These are phyloP conservation scores for Alloscopus bannaensis DNA, from an alignment of 2,888 invertebrate species.

Conservation along the genomic window DNA sequence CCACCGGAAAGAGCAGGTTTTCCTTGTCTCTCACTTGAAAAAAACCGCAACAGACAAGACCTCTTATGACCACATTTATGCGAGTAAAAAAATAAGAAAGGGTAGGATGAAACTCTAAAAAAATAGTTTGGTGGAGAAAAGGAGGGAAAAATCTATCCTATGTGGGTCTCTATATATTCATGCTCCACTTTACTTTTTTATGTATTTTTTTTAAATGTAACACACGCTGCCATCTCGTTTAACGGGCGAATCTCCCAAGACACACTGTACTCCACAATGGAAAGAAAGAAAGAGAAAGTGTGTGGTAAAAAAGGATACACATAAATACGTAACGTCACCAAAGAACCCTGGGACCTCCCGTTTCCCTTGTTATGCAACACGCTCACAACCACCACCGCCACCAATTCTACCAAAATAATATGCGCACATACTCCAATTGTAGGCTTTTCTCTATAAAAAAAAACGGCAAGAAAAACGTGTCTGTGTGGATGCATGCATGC, in stretches of 20 bases:
- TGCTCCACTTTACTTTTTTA: conserved; percentile 10
- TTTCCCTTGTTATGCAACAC: not conserved
- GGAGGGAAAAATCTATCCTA: not conserved
- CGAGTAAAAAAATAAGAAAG: not conserved
- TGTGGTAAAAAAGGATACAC: conserved; percentile 4
- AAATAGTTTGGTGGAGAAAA: not conserved
- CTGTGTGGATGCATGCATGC: conserved; percentile 15
- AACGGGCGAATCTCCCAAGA: not conserved
- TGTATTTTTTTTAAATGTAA: conserved; percentile 1
- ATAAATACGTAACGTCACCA: not conserved
- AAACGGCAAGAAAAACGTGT: too few species aligned
- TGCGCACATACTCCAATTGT: too few species aligned
- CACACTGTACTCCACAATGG: not conserved
- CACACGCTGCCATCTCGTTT: not conserved
- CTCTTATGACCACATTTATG: not conserved
- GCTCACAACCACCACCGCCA: not conserved
- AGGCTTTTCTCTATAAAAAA: too few species aligned
- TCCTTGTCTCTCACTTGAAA: not conserved
- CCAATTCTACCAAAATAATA: too few species aligned
- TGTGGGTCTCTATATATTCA: not conserved
- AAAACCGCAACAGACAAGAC: conserved; percentile 7
- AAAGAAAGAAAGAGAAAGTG: not conserved
- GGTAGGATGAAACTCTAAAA: not conserved
- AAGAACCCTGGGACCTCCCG: not conserved
- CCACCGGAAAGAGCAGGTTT: conserved; percentile 17